phyloP scores from a whole-genome alignment of 2,888 invertebrate species.

The Lithosia quadra region DNA sequence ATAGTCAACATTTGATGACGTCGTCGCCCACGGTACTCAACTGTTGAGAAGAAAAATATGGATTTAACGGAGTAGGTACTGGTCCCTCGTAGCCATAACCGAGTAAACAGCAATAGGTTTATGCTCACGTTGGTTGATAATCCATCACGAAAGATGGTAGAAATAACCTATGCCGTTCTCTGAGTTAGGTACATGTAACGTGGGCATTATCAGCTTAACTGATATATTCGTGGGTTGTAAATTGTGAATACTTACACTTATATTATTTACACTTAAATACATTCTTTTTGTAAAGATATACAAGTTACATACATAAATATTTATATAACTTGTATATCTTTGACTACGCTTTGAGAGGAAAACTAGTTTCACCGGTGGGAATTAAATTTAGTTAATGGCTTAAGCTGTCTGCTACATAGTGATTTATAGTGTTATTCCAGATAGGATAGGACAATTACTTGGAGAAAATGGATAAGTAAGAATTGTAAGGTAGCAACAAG shows the following conservation, averaged over 20 bases:
- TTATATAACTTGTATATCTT: not conserved
- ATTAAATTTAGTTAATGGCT: not conserved
- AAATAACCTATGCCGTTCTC: not conserved
- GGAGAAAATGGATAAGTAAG: no score
- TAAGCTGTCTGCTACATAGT: not conserved
- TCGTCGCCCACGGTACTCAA: conserved; percentile 85
- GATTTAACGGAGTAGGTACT: no score
- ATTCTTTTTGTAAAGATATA: no score
- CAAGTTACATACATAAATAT: not conserved
- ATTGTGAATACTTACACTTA: not conserved
- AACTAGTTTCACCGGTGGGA: not conserved
- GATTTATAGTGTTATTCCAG: not conserved
- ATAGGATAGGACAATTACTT: not conserved
- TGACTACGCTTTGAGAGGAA: not conserved
- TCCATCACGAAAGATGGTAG: no score
- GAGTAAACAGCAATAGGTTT: no score
- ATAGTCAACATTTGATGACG: conserved; percentile 91
- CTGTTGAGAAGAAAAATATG: conserved; percentile 49
- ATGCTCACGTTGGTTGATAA: no score
- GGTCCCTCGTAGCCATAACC: no score
- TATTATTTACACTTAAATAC: no score
- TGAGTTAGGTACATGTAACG: no score
- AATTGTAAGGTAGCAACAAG: no score
- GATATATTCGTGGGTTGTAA: no score
- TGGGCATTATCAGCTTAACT: no score